Evolutionary conservation across 2,113 vertebrate genomes (phyloP).

Genomic region (Sebastes fasciatus): DNA sequence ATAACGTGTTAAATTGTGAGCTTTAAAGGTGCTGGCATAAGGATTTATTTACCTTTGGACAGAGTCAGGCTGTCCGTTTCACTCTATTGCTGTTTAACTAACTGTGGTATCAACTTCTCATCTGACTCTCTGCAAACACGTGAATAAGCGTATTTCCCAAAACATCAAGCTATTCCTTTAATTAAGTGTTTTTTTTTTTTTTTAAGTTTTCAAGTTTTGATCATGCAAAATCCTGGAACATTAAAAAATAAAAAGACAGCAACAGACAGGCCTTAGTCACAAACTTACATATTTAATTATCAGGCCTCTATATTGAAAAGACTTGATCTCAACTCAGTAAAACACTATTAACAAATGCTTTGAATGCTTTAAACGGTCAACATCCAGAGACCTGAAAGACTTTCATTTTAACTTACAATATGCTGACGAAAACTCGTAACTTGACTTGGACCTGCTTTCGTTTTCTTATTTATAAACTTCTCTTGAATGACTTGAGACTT

Average conservation of each 20-base stretch:
- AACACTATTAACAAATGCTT: neutral
- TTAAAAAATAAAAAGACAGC: neutral
- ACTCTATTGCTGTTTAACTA: neutral
- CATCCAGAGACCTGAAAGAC: neutral
- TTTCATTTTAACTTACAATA: neutral
- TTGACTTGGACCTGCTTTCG: neutral
- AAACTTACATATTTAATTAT: conserved; percentile 5
- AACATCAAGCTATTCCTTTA: neutral
- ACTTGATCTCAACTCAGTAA: neutral
- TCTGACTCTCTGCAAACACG: neutral
- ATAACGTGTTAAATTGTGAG: neutral
- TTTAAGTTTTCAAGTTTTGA: conserved; percentile 2
- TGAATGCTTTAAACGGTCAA: neutral
- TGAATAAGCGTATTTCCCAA: neutral
- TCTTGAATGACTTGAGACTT: conserved; percentile 6
- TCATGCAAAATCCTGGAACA: neutral
- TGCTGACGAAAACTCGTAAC: neutral
- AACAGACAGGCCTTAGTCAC: neutral
- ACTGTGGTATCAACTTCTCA: neutral
- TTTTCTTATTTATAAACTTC: neutral
- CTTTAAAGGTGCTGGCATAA: neutral
- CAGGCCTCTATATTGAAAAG: neutral
- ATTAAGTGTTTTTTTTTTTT: conserved; percentile 7
- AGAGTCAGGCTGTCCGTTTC: neutral
- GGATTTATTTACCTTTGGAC: neutral